phyloP scores from a whole-genome alignment of 1,140 invertebrate species.

The Pseudomyrmex sp. region DNA sequence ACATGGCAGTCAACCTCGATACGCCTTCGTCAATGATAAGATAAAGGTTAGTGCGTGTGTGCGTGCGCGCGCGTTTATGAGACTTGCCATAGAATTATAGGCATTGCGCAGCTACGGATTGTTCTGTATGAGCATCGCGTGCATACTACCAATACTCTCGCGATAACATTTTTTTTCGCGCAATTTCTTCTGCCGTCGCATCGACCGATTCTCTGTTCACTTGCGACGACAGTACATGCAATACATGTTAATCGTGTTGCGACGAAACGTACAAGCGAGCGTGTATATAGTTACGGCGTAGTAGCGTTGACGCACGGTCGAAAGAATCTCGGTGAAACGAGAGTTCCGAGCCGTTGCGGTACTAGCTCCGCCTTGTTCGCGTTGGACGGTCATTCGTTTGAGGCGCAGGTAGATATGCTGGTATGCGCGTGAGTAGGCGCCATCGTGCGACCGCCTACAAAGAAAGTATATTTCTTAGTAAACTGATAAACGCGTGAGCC shows the following conservation, averaged over 20 bases:
- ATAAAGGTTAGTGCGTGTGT: constrained; percentile 77
- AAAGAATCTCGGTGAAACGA: constrained; percentile 59
- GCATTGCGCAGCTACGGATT: constrained; percentile 48
- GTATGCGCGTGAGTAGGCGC: constrained; percentile 73
- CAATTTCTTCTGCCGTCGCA: constrained; percentile 11
- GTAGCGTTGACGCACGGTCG: neutral
- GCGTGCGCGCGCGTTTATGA: constrained; percentile 41
- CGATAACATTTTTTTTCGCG: constrained; percentile 45
- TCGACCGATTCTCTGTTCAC: neutral
- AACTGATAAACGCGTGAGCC: constrained; percentile 70
- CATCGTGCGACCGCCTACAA: constrained; percentile 72
- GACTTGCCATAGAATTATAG: constrained; percentile 38
- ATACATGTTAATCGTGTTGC: constrained; percentile 34
- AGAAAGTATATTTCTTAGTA: constrained; percentile 64
- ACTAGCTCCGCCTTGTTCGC: neutral
- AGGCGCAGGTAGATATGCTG: constrained; percentile 60
- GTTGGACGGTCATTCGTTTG: constrained; percentile 51
- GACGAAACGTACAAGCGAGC: constrained; percentile 42
- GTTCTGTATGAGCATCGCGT: constrained; percentile 36
- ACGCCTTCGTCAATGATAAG: constrained; percentile 78
- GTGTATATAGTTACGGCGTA: constrained; percentile 53
- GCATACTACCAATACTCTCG: constrained; percentile 46
- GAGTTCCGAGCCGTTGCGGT: constrained; percentile 40
- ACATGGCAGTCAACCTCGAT: constrained; percentile 73
- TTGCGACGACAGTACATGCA: constrained; percentile 45